Base-by-base conservation (phyloP, 2,113 vertebrate genomes). In the Zosterops pallidus region DNA sequence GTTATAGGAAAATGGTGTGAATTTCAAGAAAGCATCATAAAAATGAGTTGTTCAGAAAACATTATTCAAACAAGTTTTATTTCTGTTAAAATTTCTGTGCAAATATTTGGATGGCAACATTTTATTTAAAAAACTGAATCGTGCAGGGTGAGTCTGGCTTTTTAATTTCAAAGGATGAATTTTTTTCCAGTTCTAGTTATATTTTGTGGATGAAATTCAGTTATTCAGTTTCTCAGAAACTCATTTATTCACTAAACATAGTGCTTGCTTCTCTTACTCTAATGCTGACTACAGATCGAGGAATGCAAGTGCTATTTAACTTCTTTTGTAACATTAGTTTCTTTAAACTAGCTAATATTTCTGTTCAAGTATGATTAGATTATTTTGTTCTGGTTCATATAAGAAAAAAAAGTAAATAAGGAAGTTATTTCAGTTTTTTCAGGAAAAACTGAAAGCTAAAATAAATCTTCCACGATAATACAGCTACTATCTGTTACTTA, bases 101-200 rank as follows among this genome's bases (percentile, higher is more conserved):
- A 82, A 70, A 87, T 79, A 68, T n/a, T 79, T 92, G 67, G 22
- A 60, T 90, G 49, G 41, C 24, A 68, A 17, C 60, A 72, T 87
- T 44, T 91, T 79, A 79, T 95, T 90, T n/a, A 44, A 82, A 93
- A 76, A 85, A n/a, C 17, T 85, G 70, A 49, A 64, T 52, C 83
- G 12, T 85, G 25, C 57, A 37, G 26, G 20, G 29, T 33, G 15
- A 70, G 44, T 68, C 65, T 2, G 2, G 26, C 47, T 79, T 91
- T 82, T 85, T 87, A 47, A 85, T 94, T 94, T 79, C 57, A 53
- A 70, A 75, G 62, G 57, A 87, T 68, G 50, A 79, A 23, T 72
- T 79, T 76, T 64, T 75, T 93, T 91, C 44, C 52, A 71, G 39
- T 91, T 84, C 68, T 77, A 55, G 7, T 74, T 89, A 35, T 47